These are phyloP conservation scores for Polypedilum vanderplanki DNA, from an alignment of 1,140 invertebrate species.

Conservation along the genomic window DNA sequence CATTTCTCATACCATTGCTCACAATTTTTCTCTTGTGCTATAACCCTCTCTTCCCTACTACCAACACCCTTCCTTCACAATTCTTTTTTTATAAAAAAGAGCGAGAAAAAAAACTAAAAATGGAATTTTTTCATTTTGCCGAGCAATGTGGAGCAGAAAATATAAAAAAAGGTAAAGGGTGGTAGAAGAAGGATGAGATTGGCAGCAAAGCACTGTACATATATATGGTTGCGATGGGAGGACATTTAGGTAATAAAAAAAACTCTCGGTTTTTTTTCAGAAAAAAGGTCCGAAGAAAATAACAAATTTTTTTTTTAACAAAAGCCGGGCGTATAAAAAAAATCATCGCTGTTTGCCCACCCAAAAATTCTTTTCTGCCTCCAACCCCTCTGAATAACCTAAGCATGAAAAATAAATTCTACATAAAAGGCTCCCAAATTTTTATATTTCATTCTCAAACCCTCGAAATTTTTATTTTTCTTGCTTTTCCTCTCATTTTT, in stretches of 20 bases:
- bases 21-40: conserved; percentile 10
- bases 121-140: conserved; percentile 27
- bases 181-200: background rate
- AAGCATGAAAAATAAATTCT: conserved; percentile 28
- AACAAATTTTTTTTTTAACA: conserved; percentile 4
- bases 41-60: background rate
- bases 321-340: background rate
- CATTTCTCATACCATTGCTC: background rate
- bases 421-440: conserved; percentile 26
- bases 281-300: conserved; percentile 25
- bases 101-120: conserved; percentile 28
- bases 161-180: conserved; percentile 25
- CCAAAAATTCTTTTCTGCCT: background rate
- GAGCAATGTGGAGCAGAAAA: background rate
- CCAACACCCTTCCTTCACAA: background rate
- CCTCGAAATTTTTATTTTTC: background rate
- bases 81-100: conserved; percentile 1
- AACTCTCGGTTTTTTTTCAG: conserved; percentile 7
- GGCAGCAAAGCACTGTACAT: background rate
- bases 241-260: conserved; percentile 25
- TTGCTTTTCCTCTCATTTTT: no score
- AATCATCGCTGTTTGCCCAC: background rate
- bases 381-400: background rate
- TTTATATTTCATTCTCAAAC: background rate
- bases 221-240: background rate